A percentile compares a stretch with the other conserved stretches of the same genome.
phyloP scores from a whole-genome alignment of 2,888 invertebrate species.

The Unio delphinus region DNA sequence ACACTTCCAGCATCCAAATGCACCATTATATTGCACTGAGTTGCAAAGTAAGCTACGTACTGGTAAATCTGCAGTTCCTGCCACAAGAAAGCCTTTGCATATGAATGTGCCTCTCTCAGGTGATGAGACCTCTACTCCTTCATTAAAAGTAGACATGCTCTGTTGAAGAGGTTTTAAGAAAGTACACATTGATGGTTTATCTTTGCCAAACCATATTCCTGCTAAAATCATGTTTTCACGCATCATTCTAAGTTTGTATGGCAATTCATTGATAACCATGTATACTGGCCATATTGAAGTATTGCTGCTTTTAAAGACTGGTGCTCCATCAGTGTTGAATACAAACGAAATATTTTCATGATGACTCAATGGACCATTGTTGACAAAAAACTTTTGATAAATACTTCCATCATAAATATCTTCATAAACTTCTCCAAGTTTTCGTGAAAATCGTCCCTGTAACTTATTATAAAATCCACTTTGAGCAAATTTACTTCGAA shows the following conservation, averaged over 20 bases:
- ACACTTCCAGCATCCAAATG: constrained; percentile 15
- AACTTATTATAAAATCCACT: constrained; percentile 8
- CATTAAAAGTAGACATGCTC: not conserved
- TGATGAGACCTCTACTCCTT: constrained; percentile 3
- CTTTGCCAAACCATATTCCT: constrained; percentile 9
- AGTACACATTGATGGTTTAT: constrained; percentile 1
- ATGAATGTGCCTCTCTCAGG: constrained; percentile 6
- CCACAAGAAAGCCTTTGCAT: constrained; percentile 5
- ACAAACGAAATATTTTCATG: too few relatives aligned
- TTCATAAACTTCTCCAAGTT: constrained; percentile 4
- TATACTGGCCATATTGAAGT: constrained; percentile 15
- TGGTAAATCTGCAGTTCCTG: constrained; percentile 13
- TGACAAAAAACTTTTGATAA: too few relatives aligned
- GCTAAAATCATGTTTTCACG: constrained; percentile 16
- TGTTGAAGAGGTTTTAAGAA: constrained; percentile 9
- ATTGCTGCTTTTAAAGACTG: constrained; percentile 13
- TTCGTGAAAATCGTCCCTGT: constrained; percentile 8
- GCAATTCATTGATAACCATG: constrained; percentile 21
- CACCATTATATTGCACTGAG: constrained; percentile 15
- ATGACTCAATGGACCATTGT: too few relatives aligned
- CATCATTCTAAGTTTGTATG: constrained; percentile 14
- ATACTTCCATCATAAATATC: constrained; percentile 13
- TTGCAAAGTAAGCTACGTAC: constrained; percentile 15
- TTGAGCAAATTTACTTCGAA: constrained; percentile 11
- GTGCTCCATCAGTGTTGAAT: constrained; percentile 20